phyloP scores from a whole-genome alignment of 2,797 vertebrate species.

The Discoglossus pictus region DNA sequence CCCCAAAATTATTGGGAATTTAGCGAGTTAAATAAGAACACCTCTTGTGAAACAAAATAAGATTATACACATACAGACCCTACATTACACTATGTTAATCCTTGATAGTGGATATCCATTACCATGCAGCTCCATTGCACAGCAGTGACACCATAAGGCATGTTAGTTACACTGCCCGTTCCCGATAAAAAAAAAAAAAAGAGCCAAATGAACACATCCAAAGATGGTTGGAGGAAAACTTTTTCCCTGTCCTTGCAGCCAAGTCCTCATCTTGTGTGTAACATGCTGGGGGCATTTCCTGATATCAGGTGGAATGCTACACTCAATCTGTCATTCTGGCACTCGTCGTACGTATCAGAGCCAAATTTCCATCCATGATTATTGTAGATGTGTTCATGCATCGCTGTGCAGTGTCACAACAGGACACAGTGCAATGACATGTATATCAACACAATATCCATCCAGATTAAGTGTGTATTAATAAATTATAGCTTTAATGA shows the following conservation, averaged over 20 bases:
- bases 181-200: not conserved
- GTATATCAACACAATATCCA: conserved; percentile 54
- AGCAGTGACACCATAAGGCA: not conserved
- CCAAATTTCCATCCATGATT: conserved; percentile 54
- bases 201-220: not conserved
- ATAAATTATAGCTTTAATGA: conserved; percentile 56
- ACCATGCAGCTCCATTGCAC: no score
- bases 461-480: conserved; percentile 57
- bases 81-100: no score
- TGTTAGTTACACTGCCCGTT: not conserved
- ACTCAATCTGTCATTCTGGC: conserved; percentile 56
- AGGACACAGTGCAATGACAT: conserved; percentile 53
- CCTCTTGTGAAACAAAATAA: no score
- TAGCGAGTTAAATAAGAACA: no score
- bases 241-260: conserved; percentile 2
- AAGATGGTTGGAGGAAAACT: not conserved
- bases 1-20: no score
- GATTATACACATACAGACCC: no score
- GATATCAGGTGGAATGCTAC: conserved; percentile 51
- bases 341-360: conserved; percentile 9
- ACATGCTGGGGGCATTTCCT: conserved; percentile 38
- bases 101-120: no score
- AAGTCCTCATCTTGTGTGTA: conserved; percentile 20
- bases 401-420: conserved; percentile 53
- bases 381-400: conserved; percentile 54